Percentiles rank a stretch among this genome's conserved stretches.
These are phyloP conservation scores for Cyclina sinensis DNA, from an alignment of 1,140 invertebrate species.

Conservation along the genomic window DNA sequence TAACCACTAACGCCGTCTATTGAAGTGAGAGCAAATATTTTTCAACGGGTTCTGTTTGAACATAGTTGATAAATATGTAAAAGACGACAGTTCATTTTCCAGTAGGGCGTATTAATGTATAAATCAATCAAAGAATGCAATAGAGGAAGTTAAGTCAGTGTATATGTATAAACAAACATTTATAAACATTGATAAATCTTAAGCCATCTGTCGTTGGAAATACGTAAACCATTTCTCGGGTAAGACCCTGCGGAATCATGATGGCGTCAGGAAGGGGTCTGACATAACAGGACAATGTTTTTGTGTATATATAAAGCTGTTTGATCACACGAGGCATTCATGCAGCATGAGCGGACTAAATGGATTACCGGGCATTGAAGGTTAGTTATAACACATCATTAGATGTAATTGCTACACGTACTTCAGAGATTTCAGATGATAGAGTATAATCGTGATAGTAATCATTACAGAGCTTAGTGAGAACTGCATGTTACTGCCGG, in stretches of 20 bases:
- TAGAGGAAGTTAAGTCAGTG: neutral
- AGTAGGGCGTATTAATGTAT: neutral
- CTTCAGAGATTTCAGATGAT: no score
- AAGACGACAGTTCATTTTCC: neutral
- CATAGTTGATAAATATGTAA: constrained; percentile 22
- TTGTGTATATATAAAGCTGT: no score
- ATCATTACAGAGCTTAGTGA: no score
- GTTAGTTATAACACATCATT: no score
- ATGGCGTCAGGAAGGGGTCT: neutral
- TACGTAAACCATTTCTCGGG: neutral
- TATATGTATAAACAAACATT: neutral
- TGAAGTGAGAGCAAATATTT: neutral
- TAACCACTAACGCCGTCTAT: neutral
- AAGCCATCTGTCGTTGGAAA: neutral
- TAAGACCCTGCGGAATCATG: neutral
- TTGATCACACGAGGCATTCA: neutral
- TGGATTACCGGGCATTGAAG: constrained; percentile 41
- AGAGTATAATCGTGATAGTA: no score
- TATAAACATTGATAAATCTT: neutral
- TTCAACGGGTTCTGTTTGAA: constrained; percentile 19
- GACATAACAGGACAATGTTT: no score
- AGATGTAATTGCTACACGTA: no score
- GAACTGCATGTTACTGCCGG: no score
- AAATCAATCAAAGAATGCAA: neutral
- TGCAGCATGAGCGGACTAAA: constrained; percentile 20